phyloP scores from a whole-genome alignment of 2,113 vertebrate genomes.

The Euleptes europaea region DNA sequence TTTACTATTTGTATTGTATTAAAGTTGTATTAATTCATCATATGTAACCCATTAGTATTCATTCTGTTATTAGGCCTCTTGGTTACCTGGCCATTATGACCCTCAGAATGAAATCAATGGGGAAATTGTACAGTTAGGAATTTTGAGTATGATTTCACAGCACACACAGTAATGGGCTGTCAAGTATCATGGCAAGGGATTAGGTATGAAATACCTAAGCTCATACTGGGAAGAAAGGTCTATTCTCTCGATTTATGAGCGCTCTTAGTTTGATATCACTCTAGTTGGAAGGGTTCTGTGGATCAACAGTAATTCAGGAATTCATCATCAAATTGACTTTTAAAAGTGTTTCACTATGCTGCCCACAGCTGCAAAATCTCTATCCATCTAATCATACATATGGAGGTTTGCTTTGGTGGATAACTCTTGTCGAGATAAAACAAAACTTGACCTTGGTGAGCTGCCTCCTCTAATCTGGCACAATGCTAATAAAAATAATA shows the following conservation, averaged over 20 bases:
- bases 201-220: not conserved
- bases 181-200: not conserved
- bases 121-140: not conserved
- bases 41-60: too few relatives aligned
- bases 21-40: too few relatives aligned
- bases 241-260: constrained; percentile 15
- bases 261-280: not conserved
- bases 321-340: constrained; percentile 30
- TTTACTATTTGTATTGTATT: too few relatives aligned
- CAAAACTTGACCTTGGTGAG: constrained; percentile 29
- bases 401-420: not conserved
- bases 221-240: not conserved
- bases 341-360: not conserved
- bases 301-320: constrained; percentile 19
- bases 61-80: too few relatives aligned
- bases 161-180: not conserved
- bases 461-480: constrained; percentile 3
- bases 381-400: not conserved
- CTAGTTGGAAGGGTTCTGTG: not conserved
- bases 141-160: not conserved
- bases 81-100: not conserved
- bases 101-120: not conserved
- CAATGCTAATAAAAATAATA: constrained; percentile 34
- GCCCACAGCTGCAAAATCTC: constrained; percentile 26
- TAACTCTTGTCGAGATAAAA: constrained; percentile 9